phyloP scores from a whole-genome alignment of 2,113 vertebrate species.

The Nansenia antarctica region DNA sequence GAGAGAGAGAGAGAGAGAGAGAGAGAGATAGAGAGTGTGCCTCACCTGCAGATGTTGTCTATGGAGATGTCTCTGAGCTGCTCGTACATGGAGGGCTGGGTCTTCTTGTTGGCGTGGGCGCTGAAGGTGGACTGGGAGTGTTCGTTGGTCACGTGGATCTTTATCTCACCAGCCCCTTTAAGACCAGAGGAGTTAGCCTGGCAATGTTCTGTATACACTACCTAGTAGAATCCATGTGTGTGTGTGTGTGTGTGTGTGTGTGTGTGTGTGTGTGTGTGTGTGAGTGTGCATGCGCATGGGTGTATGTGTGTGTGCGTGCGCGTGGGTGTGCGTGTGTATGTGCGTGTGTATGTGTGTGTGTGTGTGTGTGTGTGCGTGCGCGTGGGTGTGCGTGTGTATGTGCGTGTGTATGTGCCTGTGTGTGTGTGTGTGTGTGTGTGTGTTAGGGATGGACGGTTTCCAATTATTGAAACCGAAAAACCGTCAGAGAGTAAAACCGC shows the following conservation, averaged over 20 bases:
- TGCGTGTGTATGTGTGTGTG: too few relatives aligned
- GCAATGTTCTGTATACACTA: too few relatives aligned
- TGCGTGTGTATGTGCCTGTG: too few relatives aligned
- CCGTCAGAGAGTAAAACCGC: too few relatives aligned
- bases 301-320: too few relatives aligned
- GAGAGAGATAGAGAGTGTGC: not conserved
- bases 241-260: not conserved
- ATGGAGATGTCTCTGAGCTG: conserved; percentile 98
- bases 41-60: conserved; percentile 96
- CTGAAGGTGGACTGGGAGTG: conserved; percentile 92
- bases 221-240: not conserved
- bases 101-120: conserved; percentile 81
- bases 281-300: too few relatives aligned
- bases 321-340: too few relatives aligned
- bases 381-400: too few relatives aligned
- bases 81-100: conserved; percentile 95
- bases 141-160: conserved; percentile 96
- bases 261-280: not conserved
- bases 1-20: not conserved
- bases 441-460: too few relatives aligned
- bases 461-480: too few relatives aligned
- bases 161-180: conserved; percentile 86
- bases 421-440: too few relatives aligned
- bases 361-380: too few relatives aligned
- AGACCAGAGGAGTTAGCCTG: not conserved